Conservation (phyloP, 2,113 vertebrate genomes). For the Eretmochelys imbricata region DNA sequence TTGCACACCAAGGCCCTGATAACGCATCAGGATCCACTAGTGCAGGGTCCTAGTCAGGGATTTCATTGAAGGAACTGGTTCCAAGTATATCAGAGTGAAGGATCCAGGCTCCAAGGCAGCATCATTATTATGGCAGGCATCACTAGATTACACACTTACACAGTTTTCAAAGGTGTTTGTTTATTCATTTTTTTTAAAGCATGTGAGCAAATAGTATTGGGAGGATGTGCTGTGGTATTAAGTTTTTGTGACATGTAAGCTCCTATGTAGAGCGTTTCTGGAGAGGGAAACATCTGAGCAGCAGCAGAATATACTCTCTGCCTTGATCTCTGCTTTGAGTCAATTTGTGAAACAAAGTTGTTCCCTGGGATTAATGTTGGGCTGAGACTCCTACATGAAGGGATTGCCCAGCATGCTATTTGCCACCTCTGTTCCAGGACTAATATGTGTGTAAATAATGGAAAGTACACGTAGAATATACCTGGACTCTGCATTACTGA, state of each 20-base stretch:
- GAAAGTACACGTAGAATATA: background rate
- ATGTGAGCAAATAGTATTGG: background rate
- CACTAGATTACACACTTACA: background rate
- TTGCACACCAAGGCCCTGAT: background rate
- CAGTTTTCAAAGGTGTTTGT: background rate
- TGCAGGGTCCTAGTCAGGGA: background rate
- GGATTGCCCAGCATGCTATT: background rate
- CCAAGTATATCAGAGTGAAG: background rate
- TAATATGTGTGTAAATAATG: background rate
- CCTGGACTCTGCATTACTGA: background rate
- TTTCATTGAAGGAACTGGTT: background rate
- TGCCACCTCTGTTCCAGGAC: background rate
- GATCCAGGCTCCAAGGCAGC: background rate
- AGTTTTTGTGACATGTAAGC: background rate
- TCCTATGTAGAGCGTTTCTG: background rate
- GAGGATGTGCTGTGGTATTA: background rate
- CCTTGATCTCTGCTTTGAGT: background rate
- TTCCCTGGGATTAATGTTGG: background rate
- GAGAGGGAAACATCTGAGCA: background rate
- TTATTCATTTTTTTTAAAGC: background rate
- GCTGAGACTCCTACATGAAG: background rate
- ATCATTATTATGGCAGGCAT: background rate
- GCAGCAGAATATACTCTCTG: background rate
- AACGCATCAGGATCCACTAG: background rate
- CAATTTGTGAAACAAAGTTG: too few species aligned